A percentile compares a stretch with the other conserved stretches of the same genome.
phyloP scores from a whole-genome alignment of 2,797 vertebrate genomes.

The Myotis daubentonii region DNA sequence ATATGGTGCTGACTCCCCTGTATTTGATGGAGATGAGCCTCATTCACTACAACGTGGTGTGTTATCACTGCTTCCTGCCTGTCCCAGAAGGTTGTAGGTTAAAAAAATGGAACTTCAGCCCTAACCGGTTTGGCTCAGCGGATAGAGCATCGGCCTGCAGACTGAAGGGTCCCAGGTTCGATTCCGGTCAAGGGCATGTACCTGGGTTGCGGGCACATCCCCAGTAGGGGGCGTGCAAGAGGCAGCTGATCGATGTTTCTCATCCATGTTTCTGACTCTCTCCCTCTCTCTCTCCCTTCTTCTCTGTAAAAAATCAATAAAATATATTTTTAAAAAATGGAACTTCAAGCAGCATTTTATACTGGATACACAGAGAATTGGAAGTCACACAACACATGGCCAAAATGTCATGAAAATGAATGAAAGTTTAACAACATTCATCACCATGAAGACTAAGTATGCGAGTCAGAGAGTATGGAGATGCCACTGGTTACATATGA shows the following conservation, averaged over 20 bases:
- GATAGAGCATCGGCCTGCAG: too few relatives aligned
- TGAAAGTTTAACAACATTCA: conserved; percentile 82
- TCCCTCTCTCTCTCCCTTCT: too few relatives aligned
- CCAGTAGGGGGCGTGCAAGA: too few relatives aligned
- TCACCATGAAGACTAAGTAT: conserved; percentile 91
- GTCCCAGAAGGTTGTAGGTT: conserved; percentile 88
- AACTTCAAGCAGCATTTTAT: conserved; percentile 83
- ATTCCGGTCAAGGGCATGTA: too few relatives aligned
- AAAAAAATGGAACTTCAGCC: conserved; percentile 83
- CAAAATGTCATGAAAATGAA: conserved; percentile 86
- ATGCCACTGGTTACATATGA: not conserved
- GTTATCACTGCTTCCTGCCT: conserved; percentile 88
- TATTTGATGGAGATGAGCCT: conserved; percentile 93
- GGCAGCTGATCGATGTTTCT: too few relatives aligned
- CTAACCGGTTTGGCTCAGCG: too few relatives aligned
- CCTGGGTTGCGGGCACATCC: too few relatives aligned
- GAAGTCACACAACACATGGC: conserved; percentile 85
- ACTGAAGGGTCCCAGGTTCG: too few relatives aligned
- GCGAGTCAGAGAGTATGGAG: conserved; percentile 58
- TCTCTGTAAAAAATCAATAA: too few relatives aligned
- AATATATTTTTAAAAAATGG: conserved; percentile 81
- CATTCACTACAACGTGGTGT: conserved; percentile 92
- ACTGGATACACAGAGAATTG: conserved; percentile 82
- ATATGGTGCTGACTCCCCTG: not conserved
- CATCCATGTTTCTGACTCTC: too few relatives aligned